A percentile compares a stretch with the other conserved stretches of the same genome.
These are phyloP conservation scores for Trematomus bernacchii DNA, from an alignment of 2,797 vertebrate species.

Conservation along the genomic window DNA sequence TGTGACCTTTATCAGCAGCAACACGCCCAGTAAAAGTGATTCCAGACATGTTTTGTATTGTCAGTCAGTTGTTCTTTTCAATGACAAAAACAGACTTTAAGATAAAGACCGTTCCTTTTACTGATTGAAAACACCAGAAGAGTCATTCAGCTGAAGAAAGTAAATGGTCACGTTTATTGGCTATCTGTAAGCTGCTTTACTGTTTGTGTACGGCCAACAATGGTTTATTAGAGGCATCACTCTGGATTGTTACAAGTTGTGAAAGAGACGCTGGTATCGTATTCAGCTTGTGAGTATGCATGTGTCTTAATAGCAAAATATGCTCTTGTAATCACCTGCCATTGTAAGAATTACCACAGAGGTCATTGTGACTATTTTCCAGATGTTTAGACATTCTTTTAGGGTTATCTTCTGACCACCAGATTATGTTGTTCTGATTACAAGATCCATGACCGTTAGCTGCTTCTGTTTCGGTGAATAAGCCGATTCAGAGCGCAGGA, in stretches of 20 bases:
- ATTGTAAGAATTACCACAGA: no score
- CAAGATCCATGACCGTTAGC: conserved; percentile 2
- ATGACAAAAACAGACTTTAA: neutral
- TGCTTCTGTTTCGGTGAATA: neutral
- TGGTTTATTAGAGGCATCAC: neutral
- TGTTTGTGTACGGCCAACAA: neutral
- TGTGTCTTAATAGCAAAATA: no score
- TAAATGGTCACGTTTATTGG: neutral
- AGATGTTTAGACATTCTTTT: no score
- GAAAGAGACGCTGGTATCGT: no score
- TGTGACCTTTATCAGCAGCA: neutral
- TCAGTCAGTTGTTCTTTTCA: neutral
- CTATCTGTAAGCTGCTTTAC: neutral
- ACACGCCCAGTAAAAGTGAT: neutral
- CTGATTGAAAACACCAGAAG: neutral
- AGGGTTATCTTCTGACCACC: neutral
- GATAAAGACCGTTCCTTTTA: neutral
- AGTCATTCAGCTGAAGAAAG: neutral
- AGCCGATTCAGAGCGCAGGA: neutral
- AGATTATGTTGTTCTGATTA: neutral
- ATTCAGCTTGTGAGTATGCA: no score
- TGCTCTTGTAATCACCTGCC: no score
- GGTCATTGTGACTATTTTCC: no score
- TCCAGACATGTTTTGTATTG: neutral
- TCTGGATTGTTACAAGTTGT: neutral